Percentiles rank a stretch among this genome's conserved stretches.
phyloP scores from a whole-genome alignment of 2,113 vertebrate genomes.

The Sphyrna mokarran region DNA sequence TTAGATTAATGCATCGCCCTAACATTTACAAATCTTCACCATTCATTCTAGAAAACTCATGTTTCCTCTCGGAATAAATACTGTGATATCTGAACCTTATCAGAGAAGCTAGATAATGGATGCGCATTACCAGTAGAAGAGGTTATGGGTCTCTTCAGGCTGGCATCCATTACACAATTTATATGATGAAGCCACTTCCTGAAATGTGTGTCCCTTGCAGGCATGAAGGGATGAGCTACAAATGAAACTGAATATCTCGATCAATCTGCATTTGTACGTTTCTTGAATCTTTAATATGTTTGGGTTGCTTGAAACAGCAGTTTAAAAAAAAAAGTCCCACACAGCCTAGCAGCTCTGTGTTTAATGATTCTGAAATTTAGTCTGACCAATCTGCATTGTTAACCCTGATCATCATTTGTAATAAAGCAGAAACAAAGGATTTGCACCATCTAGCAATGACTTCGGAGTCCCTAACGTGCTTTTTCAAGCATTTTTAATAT shows the following conservation, averaged over 20 bases:
- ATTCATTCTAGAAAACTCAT: not conserved
- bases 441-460: not conserved
- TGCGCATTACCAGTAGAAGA: not conserved
- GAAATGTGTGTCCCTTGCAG: not conserved
- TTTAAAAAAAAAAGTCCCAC: not conserved
- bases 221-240: not conserved
- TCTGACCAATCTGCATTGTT: not conserved
- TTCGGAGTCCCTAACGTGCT: not conserved
- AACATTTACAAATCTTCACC: not conserved
- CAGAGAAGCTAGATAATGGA: slow-evolving; percentile 3
- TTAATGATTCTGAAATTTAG: not conserved
- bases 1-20: not conserved
- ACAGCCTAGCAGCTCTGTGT: not conserved
- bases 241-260: slow-evolving; percentile 3
- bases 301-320: not conserved
- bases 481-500: not conserved
- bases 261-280: not conserved
- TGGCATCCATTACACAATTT: not conserved
- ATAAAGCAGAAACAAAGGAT: not conserved
- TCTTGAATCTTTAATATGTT: not conserved
- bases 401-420: not conserved
- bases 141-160: not conserved
- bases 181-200: slow-evolving; percentile 15
- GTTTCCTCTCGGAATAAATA: not conserved
- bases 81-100: not conserved